A percentile compares a stretch with the other conserved stretches of the same genome.
phyloP scores from a whole-genome alignment of 2,797 vertebrate genomes.

The Sebastes dallii region DNA sequence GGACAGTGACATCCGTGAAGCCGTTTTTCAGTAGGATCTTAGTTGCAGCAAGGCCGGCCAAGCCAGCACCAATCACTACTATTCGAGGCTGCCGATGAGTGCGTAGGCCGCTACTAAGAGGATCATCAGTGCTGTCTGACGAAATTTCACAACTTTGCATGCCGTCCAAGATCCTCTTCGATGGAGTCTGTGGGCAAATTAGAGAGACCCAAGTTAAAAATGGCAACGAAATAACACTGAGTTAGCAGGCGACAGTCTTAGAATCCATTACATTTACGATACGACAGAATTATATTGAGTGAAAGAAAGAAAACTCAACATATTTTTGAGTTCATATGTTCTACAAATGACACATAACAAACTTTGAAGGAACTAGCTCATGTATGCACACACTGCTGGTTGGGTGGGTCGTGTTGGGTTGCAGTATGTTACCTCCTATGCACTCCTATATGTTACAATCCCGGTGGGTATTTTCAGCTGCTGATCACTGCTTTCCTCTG shows the following conservation, averaged over 20 bases:
- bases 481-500: neutral
- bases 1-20: conserved; percentile 96
- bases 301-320: neutral
- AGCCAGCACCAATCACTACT: conserved; percentile 96
- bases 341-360: neutral
- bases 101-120: conserved; percentile 94
- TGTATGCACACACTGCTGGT: neutral
- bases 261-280: neutral
- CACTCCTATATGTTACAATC: neutral
- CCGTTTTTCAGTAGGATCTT: conserved; percentile 93
- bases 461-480: neutral
- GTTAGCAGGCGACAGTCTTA: neutral
- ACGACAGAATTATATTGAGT: neutral
- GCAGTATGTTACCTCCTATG: neutral
- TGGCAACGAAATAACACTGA: neutral
- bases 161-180: conserved; percentile 96
- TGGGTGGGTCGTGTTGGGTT: neutral
- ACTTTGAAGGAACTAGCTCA: neutral
- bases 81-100: conserved; percentile 97
- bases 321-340: neutral
- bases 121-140: conserved; percentile 99
- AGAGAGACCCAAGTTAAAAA: conserved; percentile 19
- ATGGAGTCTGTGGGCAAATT: conserved; percentile 84
- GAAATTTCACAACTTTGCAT: conserved; percentile 99
- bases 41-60: conserved; percentile 94